phyloP scores from a whole-genome alignment of 2,113 vertebrate genomes.

The Benitochromis conjunctus region DNA sequence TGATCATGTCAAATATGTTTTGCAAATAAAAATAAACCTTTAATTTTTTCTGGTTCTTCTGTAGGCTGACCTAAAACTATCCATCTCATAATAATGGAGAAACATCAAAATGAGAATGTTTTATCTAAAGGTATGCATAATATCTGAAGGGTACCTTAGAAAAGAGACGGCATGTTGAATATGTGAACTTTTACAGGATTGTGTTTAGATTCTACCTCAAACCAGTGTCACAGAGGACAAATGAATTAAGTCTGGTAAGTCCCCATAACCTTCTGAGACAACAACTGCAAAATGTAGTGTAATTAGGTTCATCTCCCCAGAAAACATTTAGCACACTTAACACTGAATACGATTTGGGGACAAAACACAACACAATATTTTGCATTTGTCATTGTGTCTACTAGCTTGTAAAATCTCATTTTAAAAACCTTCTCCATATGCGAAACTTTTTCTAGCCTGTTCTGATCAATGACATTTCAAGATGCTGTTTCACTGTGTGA shows the following conservation, averaged over 20 bases:
- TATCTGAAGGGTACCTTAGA: neutral
- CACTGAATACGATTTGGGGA: neutral
- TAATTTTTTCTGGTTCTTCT: neutral
- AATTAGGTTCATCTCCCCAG: neutral
- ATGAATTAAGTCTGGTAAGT: neutral
- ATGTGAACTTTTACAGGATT: neutral
- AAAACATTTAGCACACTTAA: neutral
- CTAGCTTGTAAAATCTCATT: neutral
- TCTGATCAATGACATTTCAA: neutral
- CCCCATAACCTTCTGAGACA: neutral
- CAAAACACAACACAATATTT: neutral
- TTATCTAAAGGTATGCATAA: neutral
- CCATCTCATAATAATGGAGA: neutral
- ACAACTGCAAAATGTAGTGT: neutral
- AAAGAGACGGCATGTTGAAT: neutral
- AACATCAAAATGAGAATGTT: neutral
- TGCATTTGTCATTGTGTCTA: neutral
- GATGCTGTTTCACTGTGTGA: neutral
- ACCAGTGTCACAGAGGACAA: neutral
- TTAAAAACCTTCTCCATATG: neutral
- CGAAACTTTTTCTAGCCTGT: neutral
- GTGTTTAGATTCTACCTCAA: neutral
- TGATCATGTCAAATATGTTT: neutral
- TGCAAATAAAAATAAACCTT: neutral
- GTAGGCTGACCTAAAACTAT: neutral